Evolutionary conservation across 2,113 vertebrate genomes (phyloP).

Genomic region (Grammomys surdaster): DNA sequence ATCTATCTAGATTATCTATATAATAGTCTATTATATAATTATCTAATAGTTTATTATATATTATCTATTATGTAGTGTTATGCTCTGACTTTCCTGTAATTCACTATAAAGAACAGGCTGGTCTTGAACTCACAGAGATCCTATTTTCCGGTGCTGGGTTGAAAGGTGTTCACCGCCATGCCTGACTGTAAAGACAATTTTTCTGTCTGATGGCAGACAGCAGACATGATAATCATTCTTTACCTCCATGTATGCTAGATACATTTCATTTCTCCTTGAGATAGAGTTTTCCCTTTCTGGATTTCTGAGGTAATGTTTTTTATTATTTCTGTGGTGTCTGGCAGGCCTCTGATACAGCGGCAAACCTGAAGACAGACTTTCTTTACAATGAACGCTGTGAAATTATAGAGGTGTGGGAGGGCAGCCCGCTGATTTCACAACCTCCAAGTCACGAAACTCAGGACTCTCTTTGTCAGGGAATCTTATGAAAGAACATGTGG

Average conservation of each 20-base stretch:
- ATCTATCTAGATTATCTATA: no score
- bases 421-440: background rate
- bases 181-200: conserved; percentile 70
- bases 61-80: no score
- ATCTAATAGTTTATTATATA: no score
- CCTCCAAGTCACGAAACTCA: background rate
- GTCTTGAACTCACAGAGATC: background rate
- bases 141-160: accelerated
- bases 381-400: background rate
- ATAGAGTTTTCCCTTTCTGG: background rate
- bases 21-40: no score
- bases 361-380: background rate
- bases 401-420: background rate
- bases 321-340: background rate
- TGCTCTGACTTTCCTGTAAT: background rate
- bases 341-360: background rate
- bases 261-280: background rate
- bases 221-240: conserved; percentile 81
- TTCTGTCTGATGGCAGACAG: conserved; percentile 74
- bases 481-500: background rate
- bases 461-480: background rate
- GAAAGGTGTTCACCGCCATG: no score
- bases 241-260: conserved; percentile 86
- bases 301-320: background rate
- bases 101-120: background rate